Conservation (phyloP, 2,888 invertebrate genomes). For the Harpalus rufipes region DNA sequence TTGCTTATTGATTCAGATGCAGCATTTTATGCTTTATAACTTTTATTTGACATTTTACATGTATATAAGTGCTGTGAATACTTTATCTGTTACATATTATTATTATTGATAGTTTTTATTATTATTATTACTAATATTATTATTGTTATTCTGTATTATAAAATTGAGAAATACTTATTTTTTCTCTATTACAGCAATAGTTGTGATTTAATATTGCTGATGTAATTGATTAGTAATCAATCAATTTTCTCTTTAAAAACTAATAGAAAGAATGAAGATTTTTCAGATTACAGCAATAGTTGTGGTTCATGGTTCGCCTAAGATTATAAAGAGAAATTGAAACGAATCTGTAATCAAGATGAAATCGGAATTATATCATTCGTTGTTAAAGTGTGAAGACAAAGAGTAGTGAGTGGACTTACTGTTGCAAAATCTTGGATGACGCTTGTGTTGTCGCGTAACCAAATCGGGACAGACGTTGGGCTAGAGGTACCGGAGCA, state of each 20-base stretch:
- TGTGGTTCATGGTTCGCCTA: slow-evolving; percentile 33
- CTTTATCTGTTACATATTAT: too few relatives aligned
- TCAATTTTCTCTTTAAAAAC: background rate
- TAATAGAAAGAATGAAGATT: slow-evolving; percentile 13
- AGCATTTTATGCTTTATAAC: too few relatives aligned
- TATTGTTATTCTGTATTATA: background rate
- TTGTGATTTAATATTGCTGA: background rate
- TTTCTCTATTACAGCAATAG: background rate
- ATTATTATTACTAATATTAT: too few relatives aligned
- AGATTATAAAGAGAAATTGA: slow-evolving; percentile 55
- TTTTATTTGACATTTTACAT: too few relatives aligned
- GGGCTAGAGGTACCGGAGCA: slow-evolving; percentile 82
- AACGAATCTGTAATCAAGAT: slow-evolving; percentile 49
- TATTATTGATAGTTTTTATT: too few relatives aligned
- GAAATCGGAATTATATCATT: slow-evolving; percentile 39
- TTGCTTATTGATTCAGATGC: too few relatives aligned
- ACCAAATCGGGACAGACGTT: slow-evolving; percentile 82
- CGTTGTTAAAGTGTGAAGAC: slow-evolving; percentile 36
- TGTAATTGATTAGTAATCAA: background rate
- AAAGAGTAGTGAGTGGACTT: slow-evolving; percentile 72
- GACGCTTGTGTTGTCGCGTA: slow-evolving; percentile 85
- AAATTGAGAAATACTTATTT: background rate
- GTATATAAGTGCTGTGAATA: too few relatives aligned
- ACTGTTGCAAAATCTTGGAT: slow-evolving; percentile 81
- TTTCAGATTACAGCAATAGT: slow-evolving; percentile 1